Conservation (phyloP, 2,113 vertebrate genomes). For the Sinocyclocheilus rhinocerous region DNA sequence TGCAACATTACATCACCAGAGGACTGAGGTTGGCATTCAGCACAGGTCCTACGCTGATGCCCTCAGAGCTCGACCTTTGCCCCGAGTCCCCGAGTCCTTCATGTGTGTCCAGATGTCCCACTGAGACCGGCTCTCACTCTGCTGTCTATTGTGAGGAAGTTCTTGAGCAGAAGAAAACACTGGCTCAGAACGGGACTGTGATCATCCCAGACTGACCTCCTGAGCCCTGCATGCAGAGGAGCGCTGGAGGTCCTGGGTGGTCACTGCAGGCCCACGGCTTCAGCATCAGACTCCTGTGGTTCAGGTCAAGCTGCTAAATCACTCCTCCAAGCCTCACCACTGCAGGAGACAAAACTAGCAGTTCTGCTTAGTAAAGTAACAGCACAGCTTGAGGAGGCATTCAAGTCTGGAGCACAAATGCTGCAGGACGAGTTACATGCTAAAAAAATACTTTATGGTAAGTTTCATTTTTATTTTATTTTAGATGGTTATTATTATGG, state of each 20-base stretch:
- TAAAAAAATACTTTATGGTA: no score
- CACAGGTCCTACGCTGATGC: background rate
- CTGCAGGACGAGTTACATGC: background rate
- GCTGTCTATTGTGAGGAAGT: background rate
- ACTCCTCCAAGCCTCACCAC: background rate
- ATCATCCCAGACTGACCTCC: background rate
- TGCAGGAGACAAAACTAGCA: no score
- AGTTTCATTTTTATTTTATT: no score
- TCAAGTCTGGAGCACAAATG: background rate
- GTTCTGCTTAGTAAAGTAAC: background rate
- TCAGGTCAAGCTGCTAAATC: slow-evolving; percentile 26
- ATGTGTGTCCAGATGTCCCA: slow-evolving; percentile 38
- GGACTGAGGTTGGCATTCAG: background rate
- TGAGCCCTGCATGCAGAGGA: background rate
- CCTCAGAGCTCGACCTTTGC: slow-evolving; percentile 7
- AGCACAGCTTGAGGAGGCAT: background rate
- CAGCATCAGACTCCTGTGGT: slow-evolving; percentile 42
- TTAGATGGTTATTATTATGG: no score
- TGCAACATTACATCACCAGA: background rate
- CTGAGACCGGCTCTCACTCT: background rate
- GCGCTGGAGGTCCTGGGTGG: no score
- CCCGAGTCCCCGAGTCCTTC: slow-evolving; percentile 19
- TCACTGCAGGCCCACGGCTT: background rate
- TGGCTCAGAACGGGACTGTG: background rate
- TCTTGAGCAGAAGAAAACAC: background rate